Base-by-base conservation (phyloP, 2,113 vertebrate genomes). In the Mionectes macconnelli region DNA sequence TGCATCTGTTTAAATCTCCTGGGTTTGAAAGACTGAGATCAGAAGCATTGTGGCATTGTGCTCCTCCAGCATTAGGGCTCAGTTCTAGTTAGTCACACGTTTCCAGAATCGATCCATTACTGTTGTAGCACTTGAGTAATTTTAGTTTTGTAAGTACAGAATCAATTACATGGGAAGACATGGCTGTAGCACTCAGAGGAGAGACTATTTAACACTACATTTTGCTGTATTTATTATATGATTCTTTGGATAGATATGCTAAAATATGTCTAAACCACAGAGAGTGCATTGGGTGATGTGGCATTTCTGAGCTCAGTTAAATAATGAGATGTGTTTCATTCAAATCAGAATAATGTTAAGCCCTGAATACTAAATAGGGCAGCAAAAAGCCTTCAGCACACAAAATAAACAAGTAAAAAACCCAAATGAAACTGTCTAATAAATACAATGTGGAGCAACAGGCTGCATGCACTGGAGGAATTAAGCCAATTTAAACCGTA, bases 401-500 rank as follows among this genome's bases (percentile, higher is more conserved):
- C 84, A 96, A 96, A 95, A 93, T 72, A 94, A 96, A 96, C 50
- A 76, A 94, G 63, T 80, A 39, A 86, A 92, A 95, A 95, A 85
- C 9, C 60, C 89, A 90, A 82, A 97, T 89, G 89, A 96, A 94
- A 80, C 95, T 90, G 79, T 94, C 85, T 96, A 96, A 94, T 96
- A 97, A 94, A 95, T 94, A 55, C 63, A 94, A 69, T 67, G 88
- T 94, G 93, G 90, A 96, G 77, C 91, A 95, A 87, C 84, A 91
- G 85, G 62, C 94, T 94, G 93, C 96, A 96, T 96, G 76, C 44
- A 77, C 56, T 95, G 49, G 87, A 89, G 83, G 89, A 94, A 97
- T 97, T 97, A 97, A 87, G 88, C 74, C 94, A 94, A 95, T 97
- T 95, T 94, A 91, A 96, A 92, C 40, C 50, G 59, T 78, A 76